phyloP scores from a whole-genome alignment of 2,888 invertebrate genomes.

The Eulithis prunata region DNA sequence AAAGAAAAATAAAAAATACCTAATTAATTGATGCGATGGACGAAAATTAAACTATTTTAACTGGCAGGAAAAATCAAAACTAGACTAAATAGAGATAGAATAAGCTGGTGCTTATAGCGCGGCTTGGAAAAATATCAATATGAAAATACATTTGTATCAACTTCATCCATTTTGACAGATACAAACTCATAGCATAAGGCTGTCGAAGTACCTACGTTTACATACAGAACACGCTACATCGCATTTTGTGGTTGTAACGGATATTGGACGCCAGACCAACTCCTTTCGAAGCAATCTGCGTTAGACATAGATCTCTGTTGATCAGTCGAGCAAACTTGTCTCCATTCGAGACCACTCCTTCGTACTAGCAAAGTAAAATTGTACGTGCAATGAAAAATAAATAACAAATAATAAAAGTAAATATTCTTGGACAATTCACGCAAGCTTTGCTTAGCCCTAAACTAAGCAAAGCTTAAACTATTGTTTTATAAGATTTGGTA shows the following conservation, averaged over 20 bases:
- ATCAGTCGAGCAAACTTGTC: conserved; percentile 61
- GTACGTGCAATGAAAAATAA: too few species aligned
- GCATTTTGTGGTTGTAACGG: conserved; percentile 53
- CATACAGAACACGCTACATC: conserved; percentile 29
- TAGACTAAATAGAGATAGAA: too few species aligned
- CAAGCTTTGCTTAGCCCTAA: too few species aligned
- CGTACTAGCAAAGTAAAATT: background rate
- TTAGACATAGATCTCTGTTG: conserved; percentile 71
- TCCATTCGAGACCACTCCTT: conserved; percentile 49
- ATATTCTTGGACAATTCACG: too few species aligned
- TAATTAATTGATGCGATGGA: too few species aligned
- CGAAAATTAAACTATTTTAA: too few species aligned
- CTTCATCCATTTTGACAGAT: background rate
- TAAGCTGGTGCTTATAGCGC: too few species aligned
- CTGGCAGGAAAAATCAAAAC: too few species aligned
- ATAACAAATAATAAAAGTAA: too few species aligned
- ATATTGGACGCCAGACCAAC: conserved; percentile 61
- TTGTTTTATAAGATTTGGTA: too few species aligned
- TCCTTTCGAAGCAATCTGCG: conserved; percentile 68
- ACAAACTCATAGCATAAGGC: background rate
- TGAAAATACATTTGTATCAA: background rate
- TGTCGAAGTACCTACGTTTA: background rate
- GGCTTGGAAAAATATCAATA: background rate
- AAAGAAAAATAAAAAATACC: too few species aligned
- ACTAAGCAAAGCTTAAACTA: too few species aligned